phyloP scores from a whole-genome alignment of 2,888 invertebrate species.

The Seira musarum region DNA sequence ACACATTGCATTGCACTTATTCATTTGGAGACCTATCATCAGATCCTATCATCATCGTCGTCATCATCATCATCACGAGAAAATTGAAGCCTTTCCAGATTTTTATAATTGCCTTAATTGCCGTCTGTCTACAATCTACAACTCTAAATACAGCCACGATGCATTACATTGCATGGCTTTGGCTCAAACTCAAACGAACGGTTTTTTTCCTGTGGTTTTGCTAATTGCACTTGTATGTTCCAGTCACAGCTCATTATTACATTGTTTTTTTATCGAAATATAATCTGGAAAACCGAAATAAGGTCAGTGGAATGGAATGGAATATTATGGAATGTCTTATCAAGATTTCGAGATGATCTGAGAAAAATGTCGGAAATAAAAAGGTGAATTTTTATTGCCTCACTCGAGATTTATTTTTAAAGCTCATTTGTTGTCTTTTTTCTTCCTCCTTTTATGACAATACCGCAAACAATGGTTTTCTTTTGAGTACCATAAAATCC shows the following conservation, averaged over 20 bases:
- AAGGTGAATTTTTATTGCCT: background rate
- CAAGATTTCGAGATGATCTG: background rate
- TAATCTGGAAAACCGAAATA: background rate
- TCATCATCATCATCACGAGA: conserved; percentile 26
- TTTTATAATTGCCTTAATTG: conserved; percentile 38
- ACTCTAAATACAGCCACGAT: no score
- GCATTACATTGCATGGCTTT: conserved; percentile 6
- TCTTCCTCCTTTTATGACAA: no score
- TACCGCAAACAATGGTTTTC: background rate
- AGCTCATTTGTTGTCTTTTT: background rate
- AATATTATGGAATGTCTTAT: no score
- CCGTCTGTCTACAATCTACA: conserved; percentile 46
- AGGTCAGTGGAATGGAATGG: background rate
- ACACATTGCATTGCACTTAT: no score
- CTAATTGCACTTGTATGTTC: background rate
- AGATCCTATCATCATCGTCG: background rate
- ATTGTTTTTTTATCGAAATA: no score
- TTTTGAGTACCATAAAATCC: conserved; percentile 16
- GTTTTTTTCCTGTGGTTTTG: conserved; percentile 11
- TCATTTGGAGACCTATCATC: background rate
- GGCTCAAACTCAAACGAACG: conserved; percentile 28
- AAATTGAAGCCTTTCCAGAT: conserved; percentile 3
- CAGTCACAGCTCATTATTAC: background rate
- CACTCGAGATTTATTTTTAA: background rate
- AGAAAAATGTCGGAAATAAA: background rate